Evolutionary conservation across 2,888 invertebrate species (phyloP), one percentile per base, ranked within the genome.

Genomic region (Eupsilia transversa): DNA sequence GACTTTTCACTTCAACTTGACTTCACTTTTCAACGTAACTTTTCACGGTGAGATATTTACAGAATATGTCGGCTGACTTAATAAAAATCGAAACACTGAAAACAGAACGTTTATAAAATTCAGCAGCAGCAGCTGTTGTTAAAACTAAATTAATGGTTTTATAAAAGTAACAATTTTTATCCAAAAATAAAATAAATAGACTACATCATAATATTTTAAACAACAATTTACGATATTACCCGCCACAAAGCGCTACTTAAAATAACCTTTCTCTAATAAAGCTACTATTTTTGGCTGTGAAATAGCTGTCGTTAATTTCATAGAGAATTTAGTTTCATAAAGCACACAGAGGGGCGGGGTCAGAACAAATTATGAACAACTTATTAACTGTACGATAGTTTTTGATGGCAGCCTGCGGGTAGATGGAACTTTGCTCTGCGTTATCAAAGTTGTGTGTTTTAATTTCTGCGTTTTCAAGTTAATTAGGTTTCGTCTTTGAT

Each of bases 381-480:
- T 88, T 87, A 84, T 81, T 77, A 83, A 74, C 79, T 77, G 74
- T 72, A 59, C 69, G 38, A 83, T 82, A 87, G 88, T 83, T 87
- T 84, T 85, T 86, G 86, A 85, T 82, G 81, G 75, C 64, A 68
- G 65, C 69, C 64, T 56, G 72, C 65, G 66, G 66, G 69, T 67
- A 23, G 27, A 17, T 61, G n/a, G 38, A 72, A 79, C 63, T 83
- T 79, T 75, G 49, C 59, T 63, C 35, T 68, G 46, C 61, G 59
- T 60, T 72, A 65, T 35, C 67, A 66, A 76, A 82, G 71, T 84
- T 85, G n/a, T 35, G 27, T 68, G 54, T 69, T 76, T 78, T 76
- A 75, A 74, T 79, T 76, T 75, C 33, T 72, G 70, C 49, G 46
- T 57, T 71, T 70, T 67, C 57, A 52, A 68, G 49, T 57, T 74